These are phyloP conservation scores for Limosa lapponica DNA, from an alignment of 2,797 vertebrate genomes.

Conservation along the genomic window DNA sequence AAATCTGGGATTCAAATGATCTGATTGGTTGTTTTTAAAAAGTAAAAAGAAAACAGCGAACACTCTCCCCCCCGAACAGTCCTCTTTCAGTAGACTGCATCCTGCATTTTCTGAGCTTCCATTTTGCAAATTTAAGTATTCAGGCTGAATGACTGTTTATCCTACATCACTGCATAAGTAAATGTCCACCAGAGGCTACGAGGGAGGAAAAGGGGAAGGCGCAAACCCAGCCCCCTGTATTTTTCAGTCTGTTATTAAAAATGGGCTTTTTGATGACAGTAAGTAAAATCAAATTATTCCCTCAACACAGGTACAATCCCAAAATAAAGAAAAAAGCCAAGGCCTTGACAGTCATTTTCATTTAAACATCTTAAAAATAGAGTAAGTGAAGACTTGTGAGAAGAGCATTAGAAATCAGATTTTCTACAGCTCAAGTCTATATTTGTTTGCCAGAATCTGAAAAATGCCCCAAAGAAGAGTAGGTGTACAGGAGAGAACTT, in stretches of 20 bases:
- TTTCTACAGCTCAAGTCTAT: not conserved
- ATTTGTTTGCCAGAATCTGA: slow-evolving; percentile 37
- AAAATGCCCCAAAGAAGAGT: slow-evolving; percentile 33
- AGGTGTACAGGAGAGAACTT: not conserved
- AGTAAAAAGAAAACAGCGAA: not conserved
- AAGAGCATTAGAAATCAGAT: not conserved
- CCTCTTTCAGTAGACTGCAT: not conserved
- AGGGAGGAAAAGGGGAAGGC: not conserved
- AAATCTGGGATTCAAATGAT: not conserved
- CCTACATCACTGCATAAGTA: not conserved
- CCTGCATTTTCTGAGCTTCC: not conserved
- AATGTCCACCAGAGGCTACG: not conserved
- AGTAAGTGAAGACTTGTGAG: not conserved
- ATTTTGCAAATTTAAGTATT: not conserved
- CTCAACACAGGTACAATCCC: not conserved
- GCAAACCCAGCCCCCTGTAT: not conserved
- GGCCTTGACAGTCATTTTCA: not conserved
- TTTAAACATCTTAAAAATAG: not conserved
- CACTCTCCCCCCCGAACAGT: not conserved
- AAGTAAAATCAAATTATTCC: not conserved
- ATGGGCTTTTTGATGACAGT: not conserved
- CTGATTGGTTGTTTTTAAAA: not conserved
- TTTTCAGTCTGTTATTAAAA: not conserved
- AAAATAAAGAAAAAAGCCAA: not conserved
- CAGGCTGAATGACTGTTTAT: not conserved